A percentile compares a stretch with the other conserved stretches of the same genome.
Evolutionary conservation across 2,888 invertebrate genomes (phyloP).

Genomic region (Agrotis clavis): DNA sequence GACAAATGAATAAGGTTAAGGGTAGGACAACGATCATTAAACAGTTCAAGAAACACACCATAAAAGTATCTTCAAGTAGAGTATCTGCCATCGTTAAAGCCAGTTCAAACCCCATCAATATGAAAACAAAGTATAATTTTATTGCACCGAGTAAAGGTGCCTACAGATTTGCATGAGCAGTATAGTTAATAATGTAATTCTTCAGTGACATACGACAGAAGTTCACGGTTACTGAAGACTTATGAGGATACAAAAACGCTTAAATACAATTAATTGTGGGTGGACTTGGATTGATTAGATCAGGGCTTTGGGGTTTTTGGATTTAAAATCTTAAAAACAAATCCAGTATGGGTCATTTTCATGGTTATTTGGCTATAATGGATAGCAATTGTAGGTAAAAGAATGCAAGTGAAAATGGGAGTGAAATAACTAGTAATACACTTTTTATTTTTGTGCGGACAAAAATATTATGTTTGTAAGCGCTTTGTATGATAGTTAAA

Average conservation of each 20-base stretch:
- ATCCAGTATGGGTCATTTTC: not conserved
- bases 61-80: conserved; percentile 3
- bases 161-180: conserved; percentile 49
- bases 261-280: conserved; percentile 54
- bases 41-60: not conserved
- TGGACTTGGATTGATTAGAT: conserved; percentile 52
- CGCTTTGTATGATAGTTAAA: not conserved
- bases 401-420: not conserved
- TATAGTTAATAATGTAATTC: conserved; percentile 56
- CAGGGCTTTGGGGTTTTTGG: conserved; percentile 33
- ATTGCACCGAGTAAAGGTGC: conserved; percentile 41
- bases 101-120: conserved; percentile 19
- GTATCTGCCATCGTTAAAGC: not conserved
- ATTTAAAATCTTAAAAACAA: conserved; percentile 22
- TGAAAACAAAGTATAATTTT: conserved; percentile 52
- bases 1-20: too few relatives aligned
- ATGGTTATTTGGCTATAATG: not conserved
- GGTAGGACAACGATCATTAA: too few relatives aligned
- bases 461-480: not conserved
- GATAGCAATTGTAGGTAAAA: not conserved
- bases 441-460: not conserved
- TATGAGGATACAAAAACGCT: conserved; percentile 50
- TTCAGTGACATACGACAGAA: conserved; percentile 51
- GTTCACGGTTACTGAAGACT: conserved; percentile 36
- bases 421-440: not conserved